Evolutionary conservation across 2,113 vertebrate species (phyloP).

Genomic region (Atrichornis clamosus): DNA sequence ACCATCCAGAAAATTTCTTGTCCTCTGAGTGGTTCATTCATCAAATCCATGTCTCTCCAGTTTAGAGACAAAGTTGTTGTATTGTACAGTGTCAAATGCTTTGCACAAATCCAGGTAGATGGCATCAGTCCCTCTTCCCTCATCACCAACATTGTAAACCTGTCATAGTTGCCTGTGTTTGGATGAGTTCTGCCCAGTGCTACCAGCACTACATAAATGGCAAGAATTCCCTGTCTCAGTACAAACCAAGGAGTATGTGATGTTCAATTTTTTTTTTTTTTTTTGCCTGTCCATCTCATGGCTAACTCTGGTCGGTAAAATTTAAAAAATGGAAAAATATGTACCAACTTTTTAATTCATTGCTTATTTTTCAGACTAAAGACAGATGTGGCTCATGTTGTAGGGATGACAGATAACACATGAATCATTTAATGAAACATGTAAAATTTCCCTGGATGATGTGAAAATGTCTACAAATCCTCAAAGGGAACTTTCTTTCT

Average conservation of each 20-base stretch:
- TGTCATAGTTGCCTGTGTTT: not conserved
- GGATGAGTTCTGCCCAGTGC: not conserved
- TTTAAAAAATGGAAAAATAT: not conserved
- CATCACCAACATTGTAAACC: not conserved
- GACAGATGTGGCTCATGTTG: not conserved
- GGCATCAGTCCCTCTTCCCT: not conserved
- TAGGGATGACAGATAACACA: not conserved
- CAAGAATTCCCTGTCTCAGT: not conserved
- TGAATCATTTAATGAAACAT: not conserved
- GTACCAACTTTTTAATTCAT: not conserved
- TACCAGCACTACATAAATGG: not conserved
- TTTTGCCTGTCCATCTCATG: not conserved
- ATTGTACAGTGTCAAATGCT: not conserved
- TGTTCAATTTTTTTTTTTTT: not conserved
- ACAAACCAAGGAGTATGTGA: not conserved
- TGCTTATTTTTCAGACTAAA: not conserved
- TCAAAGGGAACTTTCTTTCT: not conserved
- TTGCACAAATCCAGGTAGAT: not conserved
- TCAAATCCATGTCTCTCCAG: not conserved
- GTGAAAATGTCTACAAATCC: not conserved
- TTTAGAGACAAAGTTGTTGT: not conserved
- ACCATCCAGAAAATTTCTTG: not conserved
- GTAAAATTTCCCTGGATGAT: not conserved
- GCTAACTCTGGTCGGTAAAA: not conserved
- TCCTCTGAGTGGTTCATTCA: not conserved